Percentiles rank a stretch among this genome's conserved stretches.
Conservation (phyloP, 2,797 vertebrate species). For the Percopsis omiscomaycus region DNA sequence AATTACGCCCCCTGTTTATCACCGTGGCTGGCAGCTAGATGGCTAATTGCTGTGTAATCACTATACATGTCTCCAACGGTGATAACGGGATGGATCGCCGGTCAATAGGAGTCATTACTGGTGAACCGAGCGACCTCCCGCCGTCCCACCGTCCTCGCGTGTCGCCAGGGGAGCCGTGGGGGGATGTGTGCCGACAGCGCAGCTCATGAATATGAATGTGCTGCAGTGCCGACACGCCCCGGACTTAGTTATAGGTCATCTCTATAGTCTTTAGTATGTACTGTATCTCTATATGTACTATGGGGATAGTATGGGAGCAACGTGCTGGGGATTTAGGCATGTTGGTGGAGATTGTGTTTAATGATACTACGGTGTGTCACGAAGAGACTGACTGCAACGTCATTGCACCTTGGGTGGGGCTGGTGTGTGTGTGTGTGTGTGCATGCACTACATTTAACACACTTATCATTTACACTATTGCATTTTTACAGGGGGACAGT, state of each 20-base stretch:
- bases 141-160: constrained; percentile 10
- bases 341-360: not conserved
- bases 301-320: no score
- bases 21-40: constrained; percentile 15
- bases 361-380: not conserved
- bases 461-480: no score
- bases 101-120: constrained; percentile 54
- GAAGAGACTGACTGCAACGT: constrained; percentile 4
- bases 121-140: constrained; percentile 1
- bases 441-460: not conserved
- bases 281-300: no score
- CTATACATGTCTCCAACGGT: constrained; percentile 41
- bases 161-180: constrained; percentile 1
- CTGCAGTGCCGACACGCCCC: constrained; percentile 46
- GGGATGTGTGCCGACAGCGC: constrained; percentile 42
- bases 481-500: not conserved
- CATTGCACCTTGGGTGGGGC: not conserved
- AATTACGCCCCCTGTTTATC: not conserved
- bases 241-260: constrained; percentile 55
- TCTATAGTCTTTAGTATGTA: not conserved
- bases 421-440: not conserved
- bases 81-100: constrained; percentile 58
- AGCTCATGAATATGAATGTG: constrained; percentile 62
- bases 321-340: no score
- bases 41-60: constrained; percentile 38